phyloP scores from a whole-genome alignment of 2,888 invertebrate species.

The Perizoma flavofasciatum region DNA sequence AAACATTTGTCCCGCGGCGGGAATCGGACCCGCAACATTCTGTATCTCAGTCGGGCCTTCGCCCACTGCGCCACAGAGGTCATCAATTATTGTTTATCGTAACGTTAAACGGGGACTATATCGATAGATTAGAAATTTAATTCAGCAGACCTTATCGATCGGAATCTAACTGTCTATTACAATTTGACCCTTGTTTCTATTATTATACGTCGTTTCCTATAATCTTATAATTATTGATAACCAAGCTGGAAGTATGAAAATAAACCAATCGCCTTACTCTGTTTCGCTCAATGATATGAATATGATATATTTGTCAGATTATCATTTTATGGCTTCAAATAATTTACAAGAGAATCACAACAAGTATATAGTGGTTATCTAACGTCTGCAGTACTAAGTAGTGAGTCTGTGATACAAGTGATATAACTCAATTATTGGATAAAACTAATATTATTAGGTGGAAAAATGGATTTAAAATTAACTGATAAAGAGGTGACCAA shows the following conservation, averaged over 20 bases:
- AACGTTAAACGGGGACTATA: neutral
- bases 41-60: too few species aligned
- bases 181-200: conserved; percentile 30
- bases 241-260: neutral
- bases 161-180: neutral
- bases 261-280: conserved; percentile 17
- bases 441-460: neutral
- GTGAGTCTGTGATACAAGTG: conserved; percentile 20
- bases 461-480: conserved; percentile 26
- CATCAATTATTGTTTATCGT: neutral
- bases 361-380: conserved; percentile 22
- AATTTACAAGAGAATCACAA: conserved; percentile 12
- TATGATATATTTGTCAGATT: conserved; percentile 21
- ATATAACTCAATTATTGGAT: neutral
- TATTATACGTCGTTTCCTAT: conserved; percentile 8
- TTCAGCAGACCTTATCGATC: neutral
- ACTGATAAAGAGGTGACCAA: conserved; percentile 18
- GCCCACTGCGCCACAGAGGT: too few species aligned
- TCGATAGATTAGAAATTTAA: neutral
- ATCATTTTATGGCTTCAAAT: conserved; percentile 20
- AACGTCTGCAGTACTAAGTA: conserved; percentile 20
- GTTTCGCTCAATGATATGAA: conserved; percentile 21
- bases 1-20: too few species aligned
- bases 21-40: too few species aligned
- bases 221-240: conserved; percentile 1